These are phyloP conservation scores for Uloborus plumipes DNA, from an alignment of 2,888 invertebrate species.

Conservation along the genomic window DNA sequence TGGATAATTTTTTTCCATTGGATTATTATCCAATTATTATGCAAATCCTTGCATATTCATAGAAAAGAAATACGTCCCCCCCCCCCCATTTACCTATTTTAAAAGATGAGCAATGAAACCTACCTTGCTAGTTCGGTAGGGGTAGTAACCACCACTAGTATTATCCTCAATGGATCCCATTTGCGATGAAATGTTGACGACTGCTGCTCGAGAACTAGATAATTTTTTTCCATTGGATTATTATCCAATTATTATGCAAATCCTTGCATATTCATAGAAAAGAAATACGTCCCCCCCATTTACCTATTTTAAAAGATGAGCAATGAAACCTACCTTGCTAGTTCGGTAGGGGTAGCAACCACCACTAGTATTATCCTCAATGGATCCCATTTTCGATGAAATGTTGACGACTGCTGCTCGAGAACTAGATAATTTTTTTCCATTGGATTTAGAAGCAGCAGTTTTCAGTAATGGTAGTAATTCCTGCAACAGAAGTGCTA, in stretches of 20 bases:
- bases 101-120: background rate
- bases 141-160: constrained; percentile 83
- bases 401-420: constrained; percentile 82
- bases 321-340: constrained; percentile 79
- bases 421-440: constrained; percentile 23
- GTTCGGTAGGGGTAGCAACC: constrained; percentile 88
- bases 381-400: constrained; percentile 85
- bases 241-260: no score
- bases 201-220: constrained; percentile 72
- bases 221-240: constrained; percentile 18
- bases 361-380: constrained; percentile 81
- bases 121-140: constrained; percentile 90
- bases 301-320: no score
- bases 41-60: no score
- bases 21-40: no score
- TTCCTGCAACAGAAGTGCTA: constrained; percentile 25
- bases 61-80: no score
- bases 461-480: constrained; percentile 50
- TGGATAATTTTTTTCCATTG: constrained; percentile 22
- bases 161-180: constrained; percentile 85
- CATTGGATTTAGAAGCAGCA: constrained; percentile 30
- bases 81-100: no score
- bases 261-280: no score
- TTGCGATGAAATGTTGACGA: no score
- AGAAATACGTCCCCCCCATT: no score